Evolutionary conservation across 2,888 invertebrate species (phyloP), one percentile per base, ranked within the genome.

Genomic region (Diloba caeruleocephala): DNA sequence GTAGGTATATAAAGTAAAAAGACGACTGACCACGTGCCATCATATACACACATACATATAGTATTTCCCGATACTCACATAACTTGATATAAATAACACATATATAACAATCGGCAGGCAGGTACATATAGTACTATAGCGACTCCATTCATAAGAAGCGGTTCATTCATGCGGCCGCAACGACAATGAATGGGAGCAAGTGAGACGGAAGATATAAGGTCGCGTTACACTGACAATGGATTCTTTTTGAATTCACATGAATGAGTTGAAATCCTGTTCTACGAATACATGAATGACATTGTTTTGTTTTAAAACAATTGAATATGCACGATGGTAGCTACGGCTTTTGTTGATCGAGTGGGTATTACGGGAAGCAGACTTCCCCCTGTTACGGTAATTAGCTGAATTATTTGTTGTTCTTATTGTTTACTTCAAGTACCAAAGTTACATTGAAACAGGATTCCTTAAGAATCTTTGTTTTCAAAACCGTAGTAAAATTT

Each of bases 71-170:
- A 70, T 74, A 81, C 62, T 68, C 77, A 74, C 81, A 82, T 86
- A 88, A 84, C 82, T 84, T 75, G 83, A 86, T 82, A 84, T 84
- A 83, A 82, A 82, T 80, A 84, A 66, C 72, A 71, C 53, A 58
- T 69, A 69, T 75, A 82, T 70, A 78, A 77, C 76, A 67, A 76
- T 73, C 78, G 75, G 74, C 79, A 79, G 74, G 76, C 73, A 88
- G 77, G 89, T 88, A 90, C 84, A 78, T 89, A 92, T 92, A 91
- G 89, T 92, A 92, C 88, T 84, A 88, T 81, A 84, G 85, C 83
- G 85, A 87, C 87, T 85, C 89, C 92, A 93, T 93, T 93, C 93
- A 94, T 93, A 92, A 93, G 91, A 91, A 92, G 88, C 89, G 82
- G 88, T 92, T 90, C 92, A 92, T 92, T 92, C 87, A 92, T 90